Base-by-base conservation (phyloP, 92 coral and sea anemone genomes). In the Hydrozoanthus gracilis region DNA sequence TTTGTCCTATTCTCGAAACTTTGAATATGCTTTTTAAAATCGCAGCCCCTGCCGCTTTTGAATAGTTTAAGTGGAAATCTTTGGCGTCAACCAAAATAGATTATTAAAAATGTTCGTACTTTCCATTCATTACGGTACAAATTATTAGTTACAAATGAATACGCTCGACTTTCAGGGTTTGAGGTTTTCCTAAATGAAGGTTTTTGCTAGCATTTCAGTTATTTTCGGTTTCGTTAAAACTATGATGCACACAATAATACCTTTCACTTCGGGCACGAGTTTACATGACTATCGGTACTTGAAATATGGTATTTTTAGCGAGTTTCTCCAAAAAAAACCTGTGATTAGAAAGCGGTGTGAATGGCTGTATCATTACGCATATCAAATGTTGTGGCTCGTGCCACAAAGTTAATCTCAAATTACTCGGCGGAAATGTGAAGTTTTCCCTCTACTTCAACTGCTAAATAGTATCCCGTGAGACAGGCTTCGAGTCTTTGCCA, bases 91-190 rank as follows among this genome's bases (percentile, higher is more conserved):
- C 15, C 15, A n/a, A 35, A 64, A 3, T 64, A 64, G 70, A 64
- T 68, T 45, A 68, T 68, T 68, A 18, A 15, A 65, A 45, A 10
- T 47, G 15, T 62, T 16, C 73, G 44, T 8, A 64, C 48, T 18
- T 48, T 48, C 8, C 39, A 61, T 64, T 80, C 27, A 80, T 80
- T 80, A 80, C 66, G 66, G 73, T 4, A 35, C 39, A 47, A 11
- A 60, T 48, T 64, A 80, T 80, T 80, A 80, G 85, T 64, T 16
- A 15, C 16, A 65, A 62, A 80, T 80, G 54, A 65, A 8, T 67
- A 44, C 69, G 54, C 35, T 80, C 85, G 49, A 62, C 66, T 80
- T 48, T 48, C 12, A 47, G 48, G 66, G 66, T 64, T 80, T 44
- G 60, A 47, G 9, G 44, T 7, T 11, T 58, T 58, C 14, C 2